Evolutionary conservation across 1,140 invertebrate genomes (phyloP), one percentile per base, ranked within the genome.

Genomic region (Conopomorpha cramerella): DNA sequence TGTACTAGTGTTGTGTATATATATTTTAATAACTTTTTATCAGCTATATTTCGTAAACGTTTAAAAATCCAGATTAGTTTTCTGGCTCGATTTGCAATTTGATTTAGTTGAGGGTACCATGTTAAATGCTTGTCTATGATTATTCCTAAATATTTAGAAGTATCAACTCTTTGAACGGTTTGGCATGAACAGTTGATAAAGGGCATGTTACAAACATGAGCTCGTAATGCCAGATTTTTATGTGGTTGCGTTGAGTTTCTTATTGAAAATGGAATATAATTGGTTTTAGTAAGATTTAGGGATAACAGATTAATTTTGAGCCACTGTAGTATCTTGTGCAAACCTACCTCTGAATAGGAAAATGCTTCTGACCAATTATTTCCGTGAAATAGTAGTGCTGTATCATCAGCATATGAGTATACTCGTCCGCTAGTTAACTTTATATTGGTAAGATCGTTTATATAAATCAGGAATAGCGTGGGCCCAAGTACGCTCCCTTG

Each of bases 41-140:
- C 10, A 1, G 13, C 8, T 15, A 30, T 18, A 30, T 37, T 27
- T 19, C 36, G 16, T 6, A 37, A 14, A 14, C 8, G 30, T 23
- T 19, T 30, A 23, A 37, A 37, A 4, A 37, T 30, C 36, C 36
- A 37, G 7, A 10, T 30, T 1, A 37, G 18, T 23, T 37, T 37
- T 16, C 28, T 11, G 2, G 30, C 2, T 14, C 36, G 12, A 11
- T 13, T 23, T 2, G 16, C 15, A 2, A 37, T 11, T 7, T 23
- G 12, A 15, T 30, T 18, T 3, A 37, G 10, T 6, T 37, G 36
- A 8, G 8, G n/a, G 17, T 30, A 25, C 36, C 36, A 37, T 8
- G 28, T 30, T 8, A 37, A 29, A 2, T 29, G 10, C 13, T 23
- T 27, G 15, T 37, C 36, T 1, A 37, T 12, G 2, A 30, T 4